These are phyloP conservation scores for Dendrophyllia cribrosa DNA, from an alignment of 64 coral and sea anemone genomes.

Conservation along the genomic window DNA sequence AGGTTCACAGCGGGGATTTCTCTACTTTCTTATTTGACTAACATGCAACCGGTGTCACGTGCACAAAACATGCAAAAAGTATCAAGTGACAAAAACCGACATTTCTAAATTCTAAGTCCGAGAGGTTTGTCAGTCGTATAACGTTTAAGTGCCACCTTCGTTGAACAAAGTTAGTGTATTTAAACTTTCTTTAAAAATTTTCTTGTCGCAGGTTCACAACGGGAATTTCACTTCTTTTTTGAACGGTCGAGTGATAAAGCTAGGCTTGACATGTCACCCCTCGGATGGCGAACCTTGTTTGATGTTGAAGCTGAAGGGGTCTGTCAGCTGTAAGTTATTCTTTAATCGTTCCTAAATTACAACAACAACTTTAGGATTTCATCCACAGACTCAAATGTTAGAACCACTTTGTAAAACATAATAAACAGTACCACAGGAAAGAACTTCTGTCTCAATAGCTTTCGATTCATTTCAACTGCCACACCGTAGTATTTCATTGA, in stretches of 20 bases:
- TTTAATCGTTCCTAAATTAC: background rate
- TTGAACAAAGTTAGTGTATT: background rate
- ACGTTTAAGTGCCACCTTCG: no score
- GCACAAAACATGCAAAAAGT: background rate
- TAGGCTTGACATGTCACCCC: constrained; percentile 14
- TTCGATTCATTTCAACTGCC: no score
- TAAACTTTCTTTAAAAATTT: background rate
- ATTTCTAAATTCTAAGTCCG: no score
- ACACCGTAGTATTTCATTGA: no score
- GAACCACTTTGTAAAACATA: background rate
- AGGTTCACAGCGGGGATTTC: no score
- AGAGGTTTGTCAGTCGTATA: no score
- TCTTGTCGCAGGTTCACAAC: background rate
- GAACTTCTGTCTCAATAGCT: no score
- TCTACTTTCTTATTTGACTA: no score
- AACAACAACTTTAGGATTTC: background rate
- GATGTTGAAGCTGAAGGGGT: constrained; percentile 12
- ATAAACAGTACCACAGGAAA: no score
- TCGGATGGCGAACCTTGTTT: constrained; percentile 2
- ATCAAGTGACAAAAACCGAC: background rate
- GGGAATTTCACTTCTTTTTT: constrained; percentile 3
- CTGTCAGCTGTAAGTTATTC: constrained; percentile 2
- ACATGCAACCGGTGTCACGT: no score
- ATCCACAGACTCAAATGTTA: background rate
- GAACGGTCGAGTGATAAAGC: constrained; percentile 13